phyloP scores from a whole-genome alignment of 2,888 invertebrate genomes.

The Craniophora ligustri region DNA sequence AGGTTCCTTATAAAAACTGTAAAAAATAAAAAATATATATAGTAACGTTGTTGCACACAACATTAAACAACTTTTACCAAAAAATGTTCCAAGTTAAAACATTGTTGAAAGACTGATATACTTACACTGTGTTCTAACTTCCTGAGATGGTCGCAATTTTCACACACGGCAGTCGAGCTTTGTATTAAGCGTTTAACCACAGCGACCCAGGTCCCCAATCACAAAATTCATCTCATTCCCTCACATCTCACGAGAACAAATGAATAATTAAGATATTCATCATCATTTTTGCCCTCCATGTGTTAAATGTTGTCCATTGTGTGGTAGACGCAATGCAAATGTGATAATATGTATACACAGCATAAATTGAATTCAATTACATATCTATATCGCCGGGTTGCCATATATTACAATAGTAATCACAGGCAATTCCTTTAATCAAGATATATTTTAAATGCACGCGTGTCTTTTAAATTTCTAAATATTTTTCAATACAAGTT shows the following conservation, averaged over 20 bases:
- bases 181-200: slow-evolving; percentile 56
- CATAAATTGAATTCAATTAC: no score
- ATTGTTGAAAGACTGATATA: slow-evolving; percentile 6
- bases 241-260: slow-evolving; percentile 19
- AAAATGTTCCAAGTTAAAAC: background rate
- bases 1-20: no score
- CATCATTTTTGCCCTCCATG: slow-evolving; percentile 20
- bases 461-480: no score
- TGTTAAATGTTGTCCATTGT: background rate
- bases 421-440: no score
- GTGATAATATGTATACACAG: no score
- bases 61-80: no score
- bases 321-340: background rate
- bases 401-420: no score
- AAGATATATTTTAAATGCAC: no score
- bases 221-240: slow-evolving; percentile 51
- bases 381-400: no score
- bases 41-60: no score
- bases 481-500: slow-evolving; percentile 27
- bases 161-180: slow-evolving; percentile 34
- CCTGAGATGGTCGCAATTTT: slow-evolving; percentile 31
- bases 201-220: slow-evolving; percentile 28
- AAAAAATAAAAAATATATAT: no score
- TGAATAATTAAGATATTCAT: slow-evolving; percentile 39
- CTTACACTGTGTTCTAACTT: slow-evolving; percentile 19